A percentile compares a stretch with the other conserved stretches of the same genome.
These are phyloP conservation scores for Amiota communis DNA, from an alignment of 2,888 invertebrate species.

Conservation along the genomic window DNA sequence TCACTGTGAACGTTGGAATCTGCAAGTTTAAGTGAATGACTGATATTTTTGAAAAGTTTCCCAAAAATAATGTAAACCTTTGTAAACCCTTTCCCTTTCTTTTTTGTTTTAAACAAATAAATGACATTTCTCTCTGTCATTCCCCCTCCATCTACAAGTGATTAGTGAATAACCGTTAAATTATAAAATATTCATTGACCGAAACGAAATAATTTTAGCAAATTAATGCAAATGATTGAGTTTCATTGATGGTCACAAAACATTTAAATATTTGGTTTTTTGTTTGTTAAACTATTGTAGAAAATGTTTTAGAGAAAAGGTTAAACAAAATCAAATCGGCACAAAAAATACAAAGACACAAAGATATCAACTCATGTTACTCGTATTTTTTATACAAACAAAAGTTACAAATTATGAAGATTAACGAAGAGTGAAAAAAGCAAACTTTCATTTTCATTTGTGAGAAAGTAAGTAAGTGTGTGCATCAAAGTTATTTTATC, in stretches of 20 bases:
- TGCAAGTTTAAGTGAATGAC: no score
- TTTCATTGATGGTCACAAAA: not conserved
- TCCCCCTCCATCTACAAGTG: no score
- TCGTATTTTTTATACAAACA: not conserved
- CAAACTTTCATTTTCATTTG: constrained; percentile 27
- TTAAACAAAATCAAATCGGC: constrained; percentile 3
- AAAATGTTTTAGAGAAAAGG: constrained; percentile 12
- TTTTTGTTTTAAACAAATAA: not conserved
- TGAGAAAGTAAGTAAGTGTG: constrained; percentile 4
- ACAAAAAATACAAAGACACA: not conserved
- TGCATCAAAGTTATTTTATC: not conserved
- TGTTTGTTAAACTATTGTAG: not conserved
- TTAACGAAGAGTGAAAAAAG: not conserved
- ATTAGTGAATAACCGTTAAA: no score
- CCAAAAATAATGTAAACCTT: not conserved
- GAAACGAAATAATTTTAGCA: constrained; percentile 20
- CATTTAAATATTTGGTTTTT: not conserved
- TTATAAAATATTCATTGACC: not conserved
- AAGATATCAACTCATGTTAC: not conserved
- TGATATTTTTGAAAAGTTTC: not conserved
- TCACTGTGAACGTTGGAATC: no score
- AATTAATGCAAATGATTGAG: constrained; percentile 22
- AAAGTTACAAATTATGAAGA: not conserved
- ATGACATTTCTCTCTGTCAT: no score
- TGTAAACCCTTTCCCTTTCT: not conserved